These are phyloP conservation scores for Tenualosa ilisha DNA, from an alignment of 2,797 vertebrate genomes.

Conservation along the genomic window DNA sequence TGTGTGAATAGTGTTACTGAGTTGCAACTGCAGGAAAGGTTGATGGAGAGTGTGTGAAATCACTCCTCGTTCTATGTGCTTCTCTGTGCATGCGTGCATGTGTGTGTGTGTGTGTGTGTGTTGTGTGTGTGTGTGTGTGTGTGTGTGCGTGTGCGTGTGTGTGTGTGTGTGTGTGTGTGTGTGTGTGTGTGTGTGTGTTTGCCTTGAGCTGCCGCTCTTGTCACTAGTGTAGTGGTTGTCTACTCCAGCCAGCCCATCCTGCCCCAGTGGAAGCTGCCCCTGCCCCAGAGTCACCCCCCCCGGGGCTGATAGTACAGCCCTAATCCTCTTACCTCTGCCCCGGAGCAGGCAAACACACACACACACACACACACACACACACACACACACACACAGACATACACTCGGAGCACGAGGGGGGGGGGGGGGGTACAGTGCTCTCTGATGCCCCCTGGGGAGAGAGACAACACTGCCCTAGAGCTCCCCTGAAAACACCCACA, in stretches of 20 bases:
- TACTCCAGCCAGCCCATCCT: too few species aligned
- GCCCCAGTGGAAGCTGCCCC: background rate
- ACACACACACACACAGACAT: too few species aligned
- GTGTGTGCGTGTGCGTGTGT: background rate
- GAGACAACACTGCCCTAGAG: background rate
- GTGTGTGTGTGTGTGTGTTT: background rate
- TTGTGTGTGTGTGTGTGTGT: background rate
- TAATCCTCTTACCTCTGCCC: slow-evolving; percentile 74
- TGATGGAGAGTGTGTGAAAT: too few species aligned
- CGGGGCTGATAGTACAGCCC: slow-evolving; percentile 69
- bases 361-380: too few species aligned
- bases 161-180: too few species aligned
- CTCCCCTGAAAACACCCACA: background rate
- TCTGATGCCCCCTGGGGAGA: background rate
- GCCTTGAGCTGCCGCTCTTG: background rate
- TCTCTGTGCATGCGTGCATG: too few species aligned
- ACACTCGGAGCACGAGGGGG: too few species aligned
- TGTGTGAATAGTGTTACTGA: background rate
- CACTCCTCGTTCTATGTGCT: too few species aligned
- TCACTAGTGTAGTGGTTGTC: too few species aligned
- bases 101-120: background rate
- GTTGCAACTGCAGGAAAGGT: background rate
- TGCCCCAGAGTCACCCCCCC: slow-evolving; percentile 52
- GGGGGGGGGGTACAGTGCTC: background rate
- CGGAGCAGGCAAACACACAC: too few species aligned